Conservation (phyloP, 1,140 invertebrate species). For the Scaptomyza hsui region DNA sequence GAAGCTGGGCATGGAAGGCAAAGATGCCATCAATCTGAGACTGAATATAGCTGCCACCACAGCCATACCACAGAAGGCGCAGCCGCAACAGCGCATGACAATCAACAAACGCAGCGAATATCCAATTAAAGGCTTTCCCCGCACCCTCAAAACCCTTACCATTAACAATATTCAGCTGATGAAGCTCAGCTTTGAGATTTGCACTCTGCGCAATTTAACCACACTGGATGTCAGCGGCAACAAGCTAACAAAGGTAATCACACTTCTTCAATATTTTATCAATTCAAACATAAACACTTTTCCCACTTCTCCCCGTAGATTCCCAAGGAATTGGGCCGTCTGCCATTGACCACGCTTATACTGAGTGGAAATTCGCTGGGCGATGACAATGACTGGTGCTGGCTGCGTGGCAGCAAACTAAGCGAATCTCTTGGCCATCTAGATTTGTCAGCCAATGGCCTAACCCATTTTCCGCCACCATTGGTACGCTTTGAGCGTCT, state of each 20-base stretch:
- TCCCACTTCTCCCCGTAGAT: constrained; percentile 80
- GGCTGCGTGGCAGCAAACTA: constrained; percentile 86
- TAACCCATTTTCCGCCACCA: constrained; percentile 65
- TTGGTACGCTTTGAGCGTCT: constrained; percentile 85
- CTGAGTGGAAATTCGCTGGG: constrained; percentile 89
- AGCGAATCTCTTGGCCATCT: constrained; percentile 58
- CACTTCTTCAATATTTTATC: background rate
- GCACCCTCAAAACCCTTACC: constrained; percentile 72
- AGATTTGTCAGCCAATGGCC: constrained; percentile 72
- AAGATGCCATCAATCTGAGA: constrained; percentile 85
- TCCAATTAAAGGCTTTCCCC: constrained; percentile 88
- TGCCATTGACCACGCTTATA: constrained; percentile 88
- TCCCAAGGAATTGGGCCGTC: constrained; percentile 89
- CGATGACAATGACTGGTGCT: constrained; percentile 86
- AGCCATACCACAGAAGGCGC: constrained; percentile 81
- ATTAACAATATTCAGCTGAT: constrained; percentile 86
- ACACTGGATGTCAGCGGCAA: constrained; percentile 92
- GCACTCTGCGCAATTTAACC: constrained; percentile 87
- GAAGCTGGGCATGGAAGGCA: constrained; percentile 87
- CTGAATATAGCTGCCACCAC: constrained; percentile 85
- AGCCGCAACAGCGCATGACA: constrained; percentile 85
- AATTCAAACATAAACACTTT: background rate
- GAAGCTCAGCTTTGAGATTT: constrained; percentile 88
- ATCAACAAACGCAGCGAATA: constrained; percentile 88
- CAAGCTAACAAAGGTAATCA: constrained; percentile 86